Evolutionary conservation across 2,113 vertebrate species (phyloP).

Genomic region (Hemichromis elongatus): DNA sequence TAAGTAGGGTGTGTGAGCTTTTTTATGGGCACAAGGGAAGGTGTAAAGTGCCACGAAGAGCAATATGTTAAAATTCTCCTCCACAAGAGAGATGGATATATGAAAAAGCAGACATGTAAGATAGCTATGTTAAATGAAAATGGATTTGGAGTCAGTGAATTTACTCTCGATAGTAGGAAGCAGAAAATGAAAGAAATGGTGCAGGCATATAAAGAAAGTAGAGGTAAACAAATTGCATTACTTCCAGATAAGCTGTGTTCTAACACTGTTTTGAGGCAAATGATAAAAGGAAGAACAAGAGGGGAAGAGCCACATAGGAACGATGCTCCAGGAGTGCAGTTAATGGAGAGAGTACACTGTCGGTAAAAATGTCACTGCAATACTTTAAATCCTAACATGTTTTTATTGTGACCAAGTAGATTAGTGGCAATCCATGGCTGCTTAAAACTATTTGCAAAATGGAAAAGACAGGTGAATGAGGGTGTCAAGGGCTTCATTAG

Average conservation of each 20-base stretch:
- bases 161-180: neutral
- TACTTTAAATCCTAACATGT: slow-evolving; percentile 38
- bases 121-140: slow-evolving; percentile 3
- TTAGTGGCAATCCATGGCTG: neutral
- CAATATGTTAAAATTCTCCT: slow-evolving; percentile 2
- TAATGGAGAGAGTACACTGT: neutral
- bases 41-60: neutral
- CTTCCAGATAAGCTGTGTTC: slow-evolving; percentile 37
- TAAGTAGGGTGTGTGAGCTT: neutral
- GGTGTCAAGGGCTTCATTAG: slow-evolving; percentile 45
- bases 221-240: slow-evolving; percentile 2
- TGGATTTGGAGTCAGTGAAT: slow-evolving; percentile 15
- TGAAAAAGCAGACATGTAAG: neutral
- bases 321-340: neutral
- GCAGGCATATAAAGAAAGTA: neutral
- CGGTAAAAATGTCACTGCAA: slow-evolving; percentile 2
- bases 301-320: neutral
- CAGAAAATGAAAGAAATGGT: neutral
- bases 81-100: neutral
- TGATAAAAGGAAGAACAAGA: neutral
- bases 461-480: slow-evolving; percentile 44
- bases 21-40: slow-evolving; percentile 11
- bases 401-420: slow-evolving; percentile 17
- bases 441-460: slow-evolving; percentile 19
- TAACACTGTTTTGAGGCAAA: slow-evolving; percentile 21